Evolutionary conservation across 92 coral and sea anemone species (phyloP), one percentile per base, ranked within the genome.

Genomic region (Muricea muricata): DNA sequence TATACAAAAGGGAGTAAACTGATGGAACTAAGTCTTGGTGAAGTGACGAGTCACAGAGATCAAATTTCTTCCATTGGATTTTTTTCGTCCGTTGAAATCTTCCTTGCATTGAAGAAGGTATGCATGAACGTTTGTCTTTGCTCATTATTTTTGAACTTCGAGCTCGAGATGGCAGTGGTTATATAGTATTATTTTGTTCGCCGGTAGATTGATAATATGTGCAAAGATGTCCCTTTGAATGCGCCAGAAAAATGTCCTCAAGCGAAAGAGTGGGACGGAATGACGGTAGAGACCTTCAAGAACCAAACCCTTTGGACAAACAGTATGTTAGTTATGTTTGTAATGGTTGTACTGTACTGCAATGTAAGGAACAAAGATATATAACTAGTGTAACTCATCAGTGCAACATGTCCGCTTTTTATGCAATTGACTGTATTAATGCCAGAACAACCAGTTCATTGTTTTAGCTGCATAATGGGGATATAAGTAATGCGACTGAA

Each of bases 221-320:
- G 99, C 85, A 77, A 69, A 54, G 70, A 79, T 57, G 99, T 96
- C 31, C 99, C 99, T 2, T 61, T 93, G 35, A 95, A 92, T 48
- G 93, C 92, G 65, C 97, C 99, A 20, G 86, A 90, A 18, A 85
- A 90, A 32, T 93, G 96, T 33, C 88, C 74, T 13, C 76, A 90
- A 84, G 99, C 99, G 1, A 89, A 86, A 46, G 91, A 90, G 40
- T 96, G 99, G 99, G 99, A 96, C 80, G 96, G 99, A 33, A 93
- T 90, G 97, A 96, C 99, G 13, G 82, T 90, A 35, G 99, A 93
- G 78, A 90, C 98, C 0, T 96, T 97, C 94, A 87, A 89, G 45
- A 90, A 90, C 8, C 95, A 96, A 86, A 83, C 66, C 21, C 85
- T 91, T 28, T 96, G 99, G 99, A 96, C 94, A 26, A 65, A 24